Percentiles rank a stretch among this genome's conserved stretches.
Conservation (phyloP, 2,113 vertebrate genomes). For the Rhinolophus ferrumequinum region DNA sequence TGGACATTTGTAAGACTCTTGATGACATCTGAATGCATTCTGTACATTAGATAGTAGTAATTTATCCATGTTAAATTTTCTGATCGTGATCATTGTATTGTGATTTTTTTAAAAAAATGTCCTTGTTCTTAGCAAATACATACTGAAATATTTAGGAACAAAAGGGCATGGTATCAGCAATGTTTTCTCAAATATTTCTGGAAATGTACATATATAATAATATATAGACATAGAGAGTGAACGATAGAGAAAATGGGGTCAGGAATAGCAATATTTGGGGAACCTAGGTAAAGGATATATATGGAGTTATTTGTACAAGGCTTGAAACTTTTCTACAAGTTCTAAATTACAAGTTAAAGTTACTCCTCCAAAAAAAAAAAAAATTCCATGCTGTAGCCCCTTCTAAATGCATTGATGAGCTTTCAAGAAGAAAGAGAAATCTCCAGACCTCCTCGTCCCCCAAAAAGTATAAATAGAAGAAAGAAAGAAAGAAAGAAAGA, state of each 20-base stretch:
- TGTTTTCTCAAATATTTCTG: not conserved
- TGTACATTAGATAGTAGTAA: not conserved
- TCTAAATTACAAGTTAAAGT: not conserved
- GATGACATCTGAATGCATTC: not conserved
- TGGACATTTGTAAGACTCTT: not conserved
- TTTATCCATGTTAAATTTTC: not conserved
- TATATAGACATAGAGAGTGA: not conserved
- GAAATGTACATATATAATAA: not conserved
- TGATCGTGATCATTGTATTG: not conserved
- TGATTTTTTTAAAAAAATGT: not conserved
- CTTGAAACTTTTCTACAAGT: not conserved
- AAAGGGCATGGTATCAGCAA: not conserved
- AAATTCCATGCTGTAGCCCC: no score
- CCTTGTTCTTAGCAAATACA: not conserved
- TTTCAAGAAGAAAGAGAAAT: not conserved
- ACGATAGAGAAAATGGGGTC: not conserved
- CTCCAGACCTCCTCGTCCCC: not conserved
- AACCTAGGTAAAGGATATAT: not conserved
- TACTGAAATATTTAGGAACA: not conserved
- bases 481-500: not conserved
- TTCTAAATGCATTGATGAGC: not conserved
- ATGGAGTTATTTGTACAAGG: not conserved
- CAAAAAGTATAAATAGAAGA: not conserved
- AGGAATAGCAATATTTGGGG: accelerated
- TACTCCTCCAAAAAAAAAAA: not conserved